phyloP scores from a whole-genome alignment of 2,888 invertebrate species.

The Unio delphinus region DNA sequence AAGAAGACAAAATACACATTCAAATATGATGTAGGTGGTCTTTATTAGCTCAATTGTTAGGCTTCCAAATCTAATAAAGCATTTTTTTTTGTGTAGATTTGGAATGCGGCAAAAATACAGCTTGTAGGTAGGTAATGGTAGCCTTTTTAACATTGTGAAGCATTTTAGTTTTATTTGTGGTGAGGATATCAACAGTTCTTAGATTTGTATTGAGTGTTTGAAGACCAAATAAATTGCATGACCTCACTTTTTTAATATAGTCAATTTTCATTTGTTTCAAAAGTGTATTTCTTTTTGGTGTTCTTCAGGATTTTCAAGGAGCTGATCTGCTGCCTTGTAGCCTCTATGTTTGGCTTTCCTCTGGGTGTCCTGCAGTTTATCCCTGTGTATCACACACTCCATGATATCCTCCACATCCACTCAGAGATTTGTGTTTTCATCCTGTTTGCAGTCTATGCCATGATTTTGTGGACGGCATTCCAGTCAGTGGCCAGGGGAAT shows the following conservation, averaged over 20 bases:
- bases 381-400: slow-evolving; percentile 83
- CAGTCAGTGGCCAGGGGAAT: slow-evolving; percentile 64
- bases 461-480: slow-evolving; percentile 78
- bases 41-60: too few relatives aligned
- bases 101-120: too few relatives aligned
- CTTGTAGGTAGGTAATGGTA: too few relatives aligned
- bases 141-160: too few relatives aligned
- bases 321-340: slow-evolving; percentile 75
- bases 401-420: slow-evolving; percentile 80
- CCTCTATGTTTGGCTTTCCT: slow-evolving; percentile 75
- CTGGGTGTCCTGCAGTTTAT: slow-evolving; percentile 82
- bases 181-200: too few relatives aligned
- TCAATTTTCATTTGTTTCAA: too few relatives aligned
- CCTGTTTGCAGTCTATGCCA: slow-evolving; percentile 77
- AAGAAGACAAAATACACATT: too few relatives aligned
- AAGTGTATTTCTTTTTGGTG: not conserved
- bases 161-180: too few relatives aligned
- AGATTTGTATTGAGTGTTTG: not conserved
- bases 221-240: not conserved
- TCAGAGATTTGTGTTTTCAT: slow-evolving; percentile 81
- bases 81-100: too few relatives aligned
- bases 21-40: too few relatives aligned
- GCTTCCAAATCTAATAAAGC: too few relatives aligned
- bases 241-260: not conserved
- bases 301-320: slow-evolving; percentile 75